These are phyloP conservation scores for Scolanthus callimorphus DNA, from an alignment of 92 coral and sea anemone genomes.

Conservation along the genomic window DNA sequence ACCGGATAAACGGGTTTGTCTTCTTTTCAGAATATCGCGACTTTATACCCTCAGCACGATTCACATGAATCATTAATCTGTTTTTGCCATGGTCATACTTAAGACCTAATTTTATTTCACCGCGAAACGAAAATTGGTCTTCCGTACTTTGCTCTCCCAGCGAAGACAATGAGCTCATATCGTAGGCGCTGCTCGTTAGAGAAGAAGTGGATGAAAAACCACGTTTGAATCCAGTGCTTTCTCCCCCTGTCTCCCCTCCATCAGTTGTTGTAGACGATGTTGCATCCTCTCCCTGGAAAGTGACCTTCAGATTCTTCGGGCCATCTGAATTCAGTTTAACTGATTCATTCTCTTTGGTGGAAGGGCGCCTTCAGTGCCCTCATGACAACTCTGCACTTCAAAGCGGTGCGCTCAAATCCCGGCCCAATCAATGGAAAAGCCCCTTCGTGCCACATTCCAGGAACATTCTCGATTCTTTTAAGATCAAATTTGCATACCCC, in stretches of 20 bases:
- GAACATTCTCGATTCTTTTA: constrained; percentile 58
- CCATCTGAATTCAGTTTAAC: no score
- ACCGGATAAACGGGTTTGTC: constrained; percentile 75
- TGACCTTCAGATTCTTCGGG: no score
- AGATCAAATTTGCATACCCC: constrained; percentile 59
- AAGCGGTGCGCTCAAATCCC: constrained; percentile 36
- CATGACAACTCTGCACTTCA: constrained; percentile 71
- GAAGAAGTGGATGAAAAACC: constrained; percentile 13
- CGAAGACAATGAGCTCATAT: constrained; percentile 14
- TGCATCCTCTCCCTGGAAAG: no score
- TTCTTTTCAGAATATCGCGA: constrained; percentile 47
- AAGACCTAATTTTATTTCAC: constrained; percentile 67
- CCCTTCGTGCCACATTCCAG: constrained; percentile 77
- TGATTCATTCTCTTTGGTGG: no score
- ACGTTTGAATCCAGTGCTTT: constrained; percentile 3
- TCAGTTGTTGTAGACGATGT: no score
- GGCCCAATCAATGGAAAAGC: constrained; percentile 62
- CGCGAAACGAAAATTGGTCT: constrained; percentile 50
- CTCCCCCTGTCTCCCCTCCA: constrained; percentile 14
- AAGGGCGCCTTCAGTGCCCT: constrained; percentile 71
- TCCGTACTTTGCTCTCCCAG: constrained; percentile 29
- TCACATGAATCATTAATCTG: constrained; percentile 56
- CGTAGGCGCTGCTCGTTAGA: constrained; percentile 8
- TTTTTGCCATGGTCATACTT: constrained; percentile 73
- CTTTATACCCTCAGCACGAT: constrained; percentile 44